Percentiles rank a stretch among this genome's conserved stretches.
phyloP scores from a whole-genome alignment of 2,888 invertebrate genomes.

The Deroplatys truncata region DNA sequence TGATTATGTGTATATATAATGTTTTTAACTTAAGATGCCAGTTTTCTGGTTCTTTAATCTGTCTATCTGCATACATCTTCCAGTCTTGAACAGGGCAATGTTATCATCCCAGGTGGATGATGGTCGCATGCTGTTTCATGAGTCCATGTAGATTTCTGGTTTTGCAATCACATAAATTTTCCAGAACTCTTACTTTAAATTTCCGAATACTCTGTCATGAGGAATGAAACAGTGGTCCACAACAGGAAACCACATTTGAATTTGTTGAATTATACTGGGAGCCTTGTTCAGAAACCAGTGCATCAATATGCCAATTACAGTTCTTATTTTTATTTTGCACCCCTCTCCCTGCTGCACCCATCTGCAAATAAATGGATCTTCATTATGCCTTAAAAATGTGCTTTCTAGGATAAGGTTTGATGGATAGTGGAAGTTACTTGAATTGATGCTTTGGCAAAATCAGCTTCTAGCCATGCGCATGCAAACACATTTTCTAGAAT shows the following conservation, averaged over 20 bases:
- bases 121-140: neutral
- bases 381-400: conserved; percentile 8
- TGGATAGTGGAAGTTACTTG: conserved; percentile 2
- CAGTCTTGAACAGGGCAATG: neutral
- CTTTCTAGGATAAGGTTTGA: neutral
- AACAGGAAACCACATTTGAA: conserved; percentile 10
- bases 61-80: too few species aligned
- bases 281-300: conserved; percentile 10
- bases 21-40: conserved; percentile 11
- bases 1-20: neutral
- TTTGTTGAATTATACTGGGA: neutral
- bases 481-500: neutral
- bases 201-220: too few species aligned
- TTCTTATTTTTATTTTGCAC: conserved; percentile 14
- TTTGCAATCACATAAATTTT: conserved; percentile 11
- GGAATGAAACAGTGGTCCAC: too few species aligned
- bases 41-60: conserved; percentile 11
- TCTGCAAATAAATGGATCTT: conserved; percentile 7
- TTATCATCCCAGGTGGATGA: neutral
- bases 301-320: conserved; percentile 5
- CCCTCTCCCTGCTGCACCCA: neutral
- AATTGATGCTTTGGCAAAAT: conserved; percentile 9
- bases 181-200: too few species aligned
- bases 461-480: too few species aligned
- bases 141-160: conserved; percentile 6